Evolutionary conservation across 2,888 invertebrate genomes (phyloP).

Genomic region (Nomada hirtipes): DNA sequence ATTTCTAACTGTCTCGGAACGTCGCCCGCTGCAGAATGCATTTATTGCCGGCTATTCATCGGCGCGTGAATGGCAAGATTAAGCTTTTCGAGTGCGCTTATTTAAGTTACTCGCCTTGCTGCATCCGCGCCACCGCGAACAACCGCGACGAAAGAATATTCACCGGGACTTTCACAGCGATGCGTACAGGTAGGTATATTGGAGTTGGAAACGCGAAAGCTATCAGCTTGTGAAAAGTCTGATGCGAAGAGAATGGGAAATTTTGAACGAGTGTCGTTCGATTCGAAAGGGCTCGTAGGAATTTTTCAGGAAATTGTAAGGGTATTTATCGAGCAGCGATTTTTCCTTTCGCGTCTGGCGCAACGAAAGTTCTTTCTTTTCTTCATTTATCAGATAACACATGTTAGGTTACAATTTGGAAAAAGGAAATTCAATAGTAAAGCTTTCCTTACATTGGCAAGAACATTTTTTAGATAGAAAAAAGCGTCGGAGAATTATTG

Average conservation of each 20-base stretch:
- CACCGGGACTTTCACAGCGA: constrained; percentile 18
- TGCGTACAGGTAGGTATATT: constrained; percentile 27
- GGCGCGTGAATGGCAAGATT: constrained; percentile 59
- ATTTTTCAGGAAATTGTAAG: background rate
- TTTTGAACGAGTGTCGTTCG: background rate
- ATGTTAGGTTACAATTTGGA: too few species aligned
- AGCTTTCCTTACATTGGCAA: too few species aligned
- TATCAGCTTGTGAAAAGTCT: background rate
- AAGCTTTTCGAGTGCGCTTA: constrained; percentile 56
- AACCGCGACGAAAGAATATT: constrained; percentile 52
- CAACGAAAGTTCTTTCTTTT: too few species aligned
- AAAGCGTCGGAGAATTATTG: too few species aligned
- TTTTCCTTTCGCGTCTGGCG: too few species aligned
- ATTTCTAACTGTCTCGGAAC: constrained; percentile 49
- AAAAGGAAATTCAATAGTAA: too few species aligned
- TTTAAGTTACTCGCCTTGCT: constrained; percentile 56
- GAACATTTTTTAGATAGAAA: too few species aligned
- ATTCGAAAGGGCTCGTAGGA: background rate
- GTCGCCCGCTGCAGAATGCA: constrained; percentile 38
- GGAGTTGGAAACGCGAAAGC: constrained; percentile 3
- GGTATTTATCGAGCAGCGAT: background rate
- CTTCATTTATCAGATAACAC: too few species aligned
- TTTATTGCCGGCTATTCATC: constrained; percentile 62
- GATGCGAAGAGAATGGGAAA: background rate
- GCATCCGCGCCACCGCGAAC: constrained; percentile 19